Conservation (phyloP, 2,797 vertebrate species). For the Spea hammondii region DNA sequence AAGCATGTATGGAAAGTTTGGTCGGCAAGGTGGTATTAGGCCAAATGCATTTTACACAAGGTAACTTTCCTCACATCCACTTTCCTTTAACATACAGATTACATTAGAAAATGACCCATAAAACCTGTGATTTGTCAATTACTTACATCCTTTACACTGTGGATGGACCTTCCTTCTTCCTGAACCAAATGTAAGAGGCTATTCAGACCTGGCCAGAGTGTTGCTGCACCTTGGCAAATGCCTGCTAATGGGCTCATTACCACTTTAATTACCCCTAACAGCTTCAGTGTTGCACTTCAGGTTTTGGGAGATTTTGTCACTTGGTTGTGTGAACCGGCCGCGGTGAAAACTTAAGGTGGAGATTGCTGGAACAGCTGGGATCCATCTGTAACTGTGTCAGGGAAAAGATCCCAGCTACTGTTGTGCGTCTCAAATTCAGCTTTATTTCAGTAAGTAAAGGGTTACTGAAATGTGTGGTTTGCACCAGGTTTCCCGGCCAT, state of each 20-base stretch:
- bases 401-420: slow-evolving; percentile 73
- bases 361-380: slow-evolving; percentile 90
- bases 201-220: slow-evolving; percentile 58
- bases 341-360: slow-evolving; percentile 68
- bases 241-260: slow-evolving; percentile 73
- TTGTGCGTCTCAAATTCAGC: slow-evolving; percentile 59
- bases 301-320: slow-evolving; percentile 66
- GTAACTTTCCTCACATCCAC: slow-evolving; percentile 1
- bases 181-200: slow-evolving; percentile 56
- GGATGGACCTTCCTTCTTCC: slow-evolving; percentile 44
- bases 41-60: neutral
- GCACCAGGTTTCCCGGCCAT: neutral
- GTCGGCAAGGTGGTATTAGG: too few species aligned
- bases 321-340: slow-evolving; percentile 72
- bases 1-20: too few species aligned
- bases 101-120: slow-evolving; percentile 31
- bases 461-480: neutral
- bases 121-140: slow-evolving; percentile 37
- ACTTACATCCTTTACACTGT: slow-evolving; percentile 40
- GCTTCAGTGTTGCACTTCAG: slow-evolving; percentile 66
- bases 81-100: slow-evolving; percentile 11
- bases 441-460: slow-evolving; percentile 5
- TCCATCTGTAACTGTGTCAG: slow-evolving; percentile 88
- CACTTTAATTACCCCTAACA: slow-evolving; percentile 71
- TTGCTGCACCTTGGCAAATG: slow-evolving; percentile 55